Percentiles rank a stretch among this genome's conserved stretches.
phyloP scores from a whole-genome alignment of 2,797 vertebrate genomes.

The Caiman crocodilus region DNA sequence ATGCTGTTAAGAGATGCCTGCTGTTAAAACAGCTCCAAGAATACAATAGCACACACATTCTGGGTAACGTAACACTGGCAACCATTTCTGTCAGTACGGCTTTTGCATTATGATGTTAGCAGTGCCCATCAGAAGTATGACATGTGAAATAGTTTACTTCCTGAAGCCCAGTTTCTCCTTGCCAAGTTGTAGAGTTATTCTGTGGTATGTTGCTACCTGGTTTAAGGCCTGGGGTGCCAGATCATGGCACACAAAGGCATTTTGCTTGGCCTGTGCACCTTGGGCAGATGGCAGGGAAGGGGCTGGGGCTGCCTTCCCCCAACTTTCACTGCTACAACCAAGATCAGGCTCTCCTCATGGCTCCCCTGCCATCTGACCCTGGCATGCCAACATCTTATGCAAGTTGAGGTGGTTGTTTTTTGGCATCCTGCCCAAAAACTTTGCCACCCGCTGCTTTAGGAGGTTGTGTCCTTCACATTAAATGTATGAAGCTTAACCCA shows the following conservation, averaged over 20 bases:
- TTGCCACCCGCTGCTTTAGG: background rate
- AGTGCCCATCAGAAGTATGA: too few relatives aligned
- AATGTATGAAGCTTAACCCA: background rate
- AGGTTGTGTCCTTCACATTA: background rate
- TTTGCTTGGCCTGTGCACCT: too few relatives aligned
- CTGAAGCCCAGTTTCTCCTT: background rate
- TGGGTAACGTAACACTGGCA: background rate
- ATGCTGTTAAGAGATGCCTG: background rate
- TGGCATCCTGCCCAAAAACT: too few relatives aligned
- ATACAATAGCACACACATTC: background rate
- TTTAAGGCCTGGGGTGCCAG: background rate
- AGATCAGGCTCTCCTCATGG: too few relatives aligned
- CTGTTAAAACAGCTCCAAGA: background rate
- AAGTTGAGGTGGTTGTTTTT: too few relatives aligned
- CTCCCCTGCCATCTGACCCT: too few relatives aligned
- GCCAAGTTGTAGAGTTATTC: background rate
- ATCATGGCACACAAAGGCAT: too few relatives aligned
- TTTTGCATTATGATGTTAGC: background rate
- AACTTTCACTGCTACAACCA: too few relatives aligned
- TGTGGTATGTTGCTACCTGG: background rate
- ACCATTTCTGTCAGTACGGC: constrained; percentile 31
- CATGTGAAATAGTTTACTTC: constrained; percentile 13
- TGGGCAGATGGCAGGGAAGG: too few relatives aligned
- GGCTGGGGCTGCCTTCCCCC: too few relatives aligned
- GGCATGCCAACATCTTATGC: too few relatives aligned